These are phyloP conservation scores for Charadrius vociferus DNA, from an alignment of 2,113 vertebrate genomes.

Conservation along the genomic window DNA sequence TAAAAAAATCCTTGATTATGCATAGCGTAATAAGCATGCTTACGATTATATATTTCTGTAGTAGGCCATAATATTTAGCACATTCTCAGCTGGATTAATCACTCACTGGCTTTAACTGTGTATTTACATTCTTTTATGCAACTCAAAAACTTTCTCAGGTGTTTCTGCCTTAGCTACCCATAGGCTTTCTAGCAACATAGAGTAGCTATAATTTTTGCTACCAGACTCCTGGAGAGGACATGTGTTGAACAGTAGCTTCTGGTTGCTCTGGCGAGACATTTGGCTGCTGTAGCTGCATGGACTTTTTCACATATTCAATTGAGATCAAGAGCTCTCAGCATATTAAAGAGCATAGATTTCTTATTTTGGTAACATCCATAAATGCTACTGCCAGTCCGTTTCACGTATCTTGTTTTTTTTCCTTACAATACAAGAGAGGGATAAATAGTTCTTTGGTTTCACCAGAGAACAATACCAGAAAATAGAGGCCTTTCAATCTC, in stretches of 20 bases:
- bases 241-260: too few species aligned
- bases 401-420: not conserved
- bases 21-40: not conserved
- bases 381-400: not conserved
- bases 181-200: not conserved
- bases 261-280: not conserved
- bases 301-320: not conserved
- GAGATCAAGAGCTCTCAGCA: not conserved
- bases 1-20: constrained; percentile 18
- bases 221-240: not conserved
- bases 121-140: not conserved
- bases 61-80: constrained; percentile 1
- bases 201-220: not conserved
- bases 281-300: not conserved
- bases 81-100: not conserved
- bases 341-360: not conserved
- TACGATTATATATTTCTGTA: not conserved
- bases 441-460: not conserved
- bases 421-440: not conserved
- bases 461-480: not conserved
- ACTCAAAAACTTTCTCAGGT: not conserved
- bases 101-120: not conserved
- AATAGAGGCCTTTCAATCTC: not conserved
- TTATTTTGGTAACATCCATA: not conserved
- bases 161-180: not conserved